These are phyloP conservation scores for Falco rusticolus DNA, from an alignment of 2,797 vertebrate genomes.

Conservation along the genomic window DNA sequence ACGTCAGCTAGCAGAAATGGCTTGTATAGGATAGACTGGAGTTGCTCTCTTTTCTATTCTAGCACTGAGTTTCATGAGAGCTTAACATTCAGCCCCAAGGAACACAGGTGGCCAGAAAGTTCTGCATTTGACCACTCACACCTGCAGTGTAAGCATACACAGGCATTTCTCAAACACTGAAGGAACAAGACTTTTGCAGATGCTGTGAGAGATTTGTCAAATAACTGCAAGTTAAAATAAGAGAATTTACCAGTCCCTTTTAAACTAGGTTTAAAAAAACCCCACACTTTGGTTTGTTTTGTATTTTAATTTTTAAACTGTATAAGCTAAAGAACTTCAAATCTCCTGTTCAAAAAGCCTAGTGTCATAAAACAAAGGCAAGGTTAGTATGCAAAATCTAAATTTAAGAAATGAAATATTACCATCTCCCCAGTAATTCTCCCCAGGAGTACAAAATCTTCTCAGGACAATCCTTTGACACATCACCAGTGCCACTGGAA, in stretches of 20 bases:
- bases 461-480: constrained; percentile 98
- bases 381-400: constrained; percentile 15
- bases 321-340: neutral
- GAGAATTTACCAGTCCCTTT: neutral
- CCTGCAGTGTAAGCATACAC: neutral
- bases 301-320: neutral
- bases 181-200: neutral
- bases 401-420: constrained; percentile 64
- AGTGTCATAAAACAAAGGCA: neutral
- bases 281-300: neutral
- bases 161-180: neutral
- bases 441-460: constrained; percentile 98
- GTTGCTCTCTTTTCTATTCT: neutral
- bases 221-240: neutral
- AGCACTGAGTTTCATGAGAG: neutral
- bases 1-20: neutral
- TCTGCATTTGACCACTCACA: neutral
- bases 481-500: constrained; percentile 97
- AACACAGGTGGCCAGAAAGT: neutral
- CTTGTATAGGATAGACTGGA: neutral
- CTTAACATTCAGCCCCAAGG: neutral
- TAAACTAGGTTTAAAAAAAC: neutral
- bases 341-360: neutral
- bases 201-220: neutral
- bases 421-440: constrained; percentile 94